Base-by-base conservation (phyloP, 2,113 vertebrate genomes). In the Hemicordylus capensis region DNA sequence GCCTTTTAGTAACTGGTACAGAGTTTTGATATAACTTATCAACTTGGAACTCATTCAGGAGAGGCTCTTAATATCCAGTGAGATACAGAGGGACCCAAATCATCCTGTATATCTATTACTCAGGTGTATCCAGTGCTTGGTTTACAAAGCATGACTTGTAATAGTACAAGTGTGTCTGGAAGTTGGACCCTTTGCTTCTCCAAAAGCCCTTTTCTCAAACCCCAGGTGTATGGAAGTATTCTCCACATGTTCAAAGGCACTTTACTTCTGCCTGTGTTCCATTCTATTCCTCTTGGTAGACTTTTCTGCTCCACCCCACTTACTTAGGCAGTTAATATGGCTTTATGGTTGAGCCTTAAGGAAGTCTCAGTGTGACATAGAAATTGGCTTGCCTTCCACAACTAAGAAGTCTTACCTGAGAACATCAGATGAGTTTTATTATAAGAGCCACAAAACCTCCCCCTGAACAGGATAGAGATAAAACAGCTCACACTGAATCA, bases 91-190 rank as follows among this genome's bases (percentile, higher is more conserved):
- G 48, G 31, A 39, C 83, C 54, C n/a, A 63, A 48, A 63, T 0
- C 24, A 3, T 1, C 15, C 0, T 1, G 0, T 0, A 0, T 1
- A 1, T 31, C 17, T 42, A 26, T 24, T 14, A 19, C 39, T 24
- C 54, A 44, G 10, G 19, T 15, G 19, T 10, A 28, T 22, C 4
- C 19, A 46, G 11, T 44, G 48, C 46, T 73, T 59, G 46, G 24
- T 76, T 64, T 31, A 44, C 31, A 44, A 83, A 74, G 56, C 11
- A 34, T 75, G 24, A 39, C 9, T 51, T 54, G 17, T 24, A 44
- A 64, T 28, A 24, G 24, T n/a, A 20, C 63, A 69, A 15, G 2
- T 6, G 17, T 28, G 26, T 28, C 24, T 82, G 20, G 34, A 70
- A 37, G 26, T 34, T 67, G 3, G 37, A 26, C 17, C 46, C 44